Evolutionary conservation across 1,140 invertebrate genomes (phyloP), one percentile per base, ranked within the genome.

Genomic region (Latrodectus geometricus): DNA sequence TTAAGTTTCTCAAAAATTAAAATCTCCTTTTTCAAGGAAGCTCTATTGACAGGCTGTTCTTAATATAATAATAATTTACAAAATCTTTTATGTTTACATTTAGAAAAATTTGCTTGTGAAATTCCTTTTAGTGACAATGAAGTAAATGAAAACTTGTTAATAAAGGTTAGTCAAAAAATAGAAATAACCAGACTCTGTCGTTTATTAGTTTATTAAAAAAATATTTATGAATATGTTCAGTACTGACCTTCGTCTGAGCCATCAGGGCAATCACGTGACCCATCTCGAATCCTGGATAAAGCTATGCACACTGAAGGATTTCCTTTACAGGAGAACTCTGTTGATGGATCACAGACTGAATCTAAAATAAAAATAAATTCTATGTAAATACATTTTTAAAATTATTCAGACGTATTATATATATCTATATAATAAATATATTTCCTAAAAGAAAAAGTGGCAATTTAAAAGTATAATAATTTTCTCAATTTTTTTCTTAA

Each of bases 221-320:
- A 35, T 3, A 3, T 35, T 35, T 35, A 5, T 75, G 8, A 65
- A 48, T n/a, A 4, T 3, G 68, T 54, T 72, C 15, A n/a, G 35
- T 20, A 65, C 88, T 87, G 65, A 89, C 88, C 88, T 89, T 90
- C 90, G 82, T 90, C 90, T 20, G 90, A 90, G 48, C 80, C 87
- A 83, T 90, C 90, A 14, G 85, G 79, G 88, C 90, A 90, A 48
- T 90, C 90, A 14, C 73, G 73, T 17, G 74, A 65, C 15, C 90
- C 90, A 80, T 90, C 88, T 49, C 87, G 84, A 35, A 90, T 88
- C 66, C 84, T 78, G 4, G 73, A n/a, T 68, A 90, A 76, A 11
- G 88, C 88, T 83, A 90, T 89, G 78, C 90, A 90, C 7, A 86
- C 9, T 8, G 83, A 70, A 15, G 82, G 61, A 35, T 88, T 35